Evolutionary conservation across 2,113 vertebrate species (phyloP), one percentile per base, ranked within the genome.

Genomic region (Cyprinodon brontotheroides): DNA sequence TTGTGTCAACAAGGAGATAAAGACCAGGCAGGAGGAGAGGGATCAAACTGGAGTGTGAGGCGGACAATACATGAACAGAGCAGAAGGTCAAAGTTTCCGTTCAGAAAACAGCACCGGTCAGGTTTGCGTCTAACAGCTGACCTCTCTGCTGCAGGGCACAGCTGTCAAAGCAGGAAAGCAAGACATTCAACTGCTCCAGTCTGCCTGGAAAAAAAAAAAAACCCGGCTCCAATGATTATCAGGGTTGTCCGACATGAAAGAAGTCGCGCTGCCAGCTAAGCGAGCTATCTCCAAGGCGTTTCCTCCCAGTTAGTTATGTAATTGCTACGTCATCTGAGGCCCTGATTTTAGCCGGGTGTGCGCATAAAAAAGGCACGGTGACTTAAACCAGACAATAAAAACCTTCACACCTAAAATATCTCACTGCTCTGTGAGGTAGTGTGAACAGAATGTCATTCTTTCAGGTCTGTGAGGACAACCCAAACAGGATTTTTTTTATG

Each of bases 271-370:
- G 74, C 72, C 53, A 47, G 66, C 74, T 72, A 15, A n/a, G 67
- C 12, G 60, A 61, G 53, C 57, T 29, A 45, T 67, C 76, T 74
- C 71, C 22, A 45, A 70, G 65, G n/a, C 22, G 15, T 65, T 82
- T 90, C 77, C 78, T 84, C 79, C 78, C 64, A 74, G 40, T 11
- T 63, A 11, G 75, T 90, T 86, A 87, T 59, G 69, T 78, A 91
- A 92, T 78, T 0, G 45, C 47, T 69, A 61, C 11, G 70, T 74
- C 78, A 82, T 74, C 48, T 66, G 43, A 11, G 65, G 74, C 77
- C 77, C 72, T 73, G 74, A 80, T 72, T 83, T 84, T 64, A 70
- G 57, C 73, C 69, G 77, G 72, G 77, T 75, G 87, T 84, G 82
- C 43, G 22, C 69, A 63, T 47, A 71, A 67, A 64, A 59, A 70